A percentile compares a stretch with the other conserved stretches of the same genome.
phyloP scores from a whole-genome alignment of 1,140 invertebrate genomes.

The Oppia nitens region DNA sequence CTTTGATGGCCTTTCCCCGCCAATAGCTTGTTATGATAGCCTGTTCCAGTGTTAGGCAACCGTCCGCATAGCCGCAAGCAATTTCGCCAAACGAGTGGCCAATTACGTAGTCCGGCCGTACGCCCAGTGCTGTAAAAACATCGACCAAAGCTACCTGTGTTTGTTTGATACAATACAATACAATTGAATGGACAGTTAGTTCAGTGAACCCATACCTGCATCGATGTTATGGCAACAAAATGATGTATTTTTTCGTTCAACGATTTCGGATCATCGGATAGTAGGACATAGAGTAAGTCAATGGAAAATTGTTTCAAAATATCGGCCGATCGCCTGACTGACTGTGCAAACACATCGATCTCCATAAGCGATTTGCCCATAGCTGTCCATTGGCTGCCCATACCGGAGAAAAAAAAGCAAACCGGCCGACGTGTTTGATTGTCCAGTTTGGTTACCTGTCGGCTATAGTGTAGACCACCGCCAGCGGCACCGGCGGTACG shows the following conservation, averaged over 20 bases:
- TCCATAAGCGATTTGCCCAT: conserved; percentile 70
- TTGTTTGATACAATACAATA: too few species aligned
- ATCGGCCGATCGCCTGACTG: conserved; percentile 53
- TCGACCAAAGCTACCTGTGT: conserved; percentile 11
- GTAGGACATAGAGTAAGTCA: conserved; percentile 59
- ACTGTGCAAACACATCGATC: conserved; percentile 55
- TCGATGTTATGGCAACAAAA: conserved; percentile 78
- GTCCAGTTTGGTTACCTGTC: conserved; percentile 5
- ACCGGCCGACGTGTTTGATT: conserved; percentile 1
- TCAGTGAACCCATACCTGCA: too few species aligned
- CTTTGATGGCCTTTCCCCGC: conserved; percentile 61
- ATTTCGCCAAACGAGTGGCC: conserved; percentile 49
- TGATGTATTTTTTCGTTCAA: conserved; percentile 62
- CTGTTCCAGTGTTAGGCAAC: conserved; percentile 75
- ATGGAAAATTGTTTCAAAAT: conserved; percentile 55
- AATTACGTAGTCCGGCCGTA: conserved; percentile 3
- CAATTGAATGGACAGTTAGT: too few species aligned
- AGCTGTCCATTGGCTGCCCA: conserved; percentile 89
- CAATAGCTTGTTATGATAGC: conserved; percentile 70
- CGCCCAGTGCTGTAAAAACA: conserved; percentile 1
- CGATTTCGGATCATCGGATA: conserved; percentile 53
- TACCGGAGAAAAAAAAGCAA: conserved; percentile 71
- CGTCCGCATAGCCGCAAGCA: conserved; percentile 90
- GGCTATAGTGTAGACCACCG: neutral
- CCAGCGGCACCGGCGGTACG: neutral